Evolutionary conservation across 2,797 vertebrate species (phyloP).

Genomic region (Aselliscus stoliczkanus): DNA sequence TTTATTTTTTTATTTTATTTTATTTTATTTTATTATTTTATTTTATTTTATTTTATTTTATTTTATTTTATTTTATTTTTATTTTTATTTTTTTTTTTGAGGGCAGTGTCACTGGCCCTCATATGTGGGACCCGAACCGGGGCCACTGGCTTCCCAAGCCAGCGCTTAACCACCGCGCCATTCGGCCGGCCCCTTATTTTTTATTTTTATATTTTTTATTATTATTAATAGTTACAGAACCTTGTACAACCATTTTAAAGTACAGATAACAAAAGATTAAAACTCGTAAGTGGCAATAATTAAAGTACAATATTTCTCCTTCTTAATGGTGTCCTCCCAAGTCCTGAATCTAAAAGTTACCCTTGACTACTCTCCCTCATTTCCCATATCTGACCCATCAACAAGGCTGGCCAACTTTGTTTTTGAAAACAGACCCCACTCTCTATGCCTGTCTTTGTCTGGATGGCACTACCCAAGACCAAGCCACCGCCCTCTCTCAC

Average conservation of each 20-base stretch:
- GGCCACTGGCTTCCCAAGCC: no score
- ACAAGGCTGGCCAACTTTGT: neutral
- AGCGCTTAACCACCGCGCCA: no score
- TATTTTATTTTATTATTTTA: no score
- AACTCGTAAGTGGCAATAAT: neutral
- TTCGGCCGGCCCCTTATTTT: no score
- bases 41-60: no score
- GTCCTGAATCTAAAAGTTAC: neutral
- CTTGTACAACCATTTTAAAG: neutral
- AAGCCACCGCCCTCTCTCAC: neutral
- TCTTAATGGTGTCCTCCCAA: neutral
- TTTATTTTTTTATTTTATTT: no score
- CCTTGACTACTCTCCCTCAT: neutral
- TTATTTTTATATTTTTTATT: no score
- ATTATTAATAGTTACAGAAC: no score
- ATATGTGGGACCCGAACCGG: no score
- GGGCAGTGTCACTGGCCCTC: no score
- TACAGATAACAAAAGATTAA: neutral
- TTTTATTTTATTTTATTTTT: no score
- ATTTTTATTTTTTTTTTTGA: no score
- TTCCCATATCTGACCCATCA: neutral
- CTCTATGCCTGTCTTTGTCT: neutral
- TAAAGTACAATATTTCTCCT: neutral
- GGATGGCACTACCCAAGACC: neutral
- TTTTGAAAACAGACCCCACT: neutral